Base-by-base conservation (phyloP, 1,140 invertebrate genomes). In the Drosophila gunungcola region DNA sequence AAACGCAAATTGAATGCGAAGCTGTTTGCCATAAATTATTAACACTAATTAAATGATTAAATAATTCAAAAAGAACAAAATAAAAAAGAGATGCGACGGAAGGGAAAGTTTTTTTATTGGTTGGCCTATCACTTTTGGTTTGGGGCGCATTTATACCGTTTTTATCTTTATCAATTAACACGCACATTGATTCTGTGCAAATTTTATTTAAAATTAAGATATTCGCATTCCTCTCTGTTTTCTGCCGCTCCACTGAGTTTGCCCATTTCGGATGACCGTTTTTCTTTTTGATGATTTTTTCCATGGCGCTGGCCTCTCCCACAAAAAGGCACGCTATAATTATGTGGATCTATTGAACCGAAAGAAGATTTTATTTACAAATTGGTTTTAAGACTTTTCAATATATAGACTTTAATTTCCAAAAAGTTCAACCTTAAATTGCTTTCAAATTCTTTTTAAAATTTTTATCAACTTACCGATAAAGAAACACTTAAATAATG, bases 31-130 rank as follows among this genome's bases (percentile, higher is more conserved):
- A 80, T 80, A 85, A 84, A 80, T 84, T 80, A 85, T 77, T 68
- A 75, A 75, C 77, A 56, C 73, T 72, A 85, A 58, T 77, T 80
- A 73, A 79, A 75, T 80, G 81, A 84, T 85, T 81, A 84, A 72
- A 80, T 67, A 72, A 73, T 72, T 68, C 5, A 62, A 36, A 49
- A 56, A 48, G 43, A 39, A 41, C 16, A 56, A n/a, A n/a, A n/a
- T n/a, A n/a, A 45, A 36, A 39, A 13, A 38, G 16, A 12, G 32
- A 41, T n/a, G 42, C 11, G 38, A 21, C 21, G 48, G 52, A 51
- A 48, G 45, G 45, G 11, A 63, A 25, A 45, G 5, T 2, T 32
- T 32, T 49, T 49, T 13, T 34, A 51, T 51, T 51, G 29, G 29
- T 16, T 27, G n/a, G 48, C n/a, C 48, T 51, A 51, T 51, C 48